Evolutionary conservation across 1,140 invertebrate genomes (phyloP).

Genomic region (Lethocerus indicus): DNA sequence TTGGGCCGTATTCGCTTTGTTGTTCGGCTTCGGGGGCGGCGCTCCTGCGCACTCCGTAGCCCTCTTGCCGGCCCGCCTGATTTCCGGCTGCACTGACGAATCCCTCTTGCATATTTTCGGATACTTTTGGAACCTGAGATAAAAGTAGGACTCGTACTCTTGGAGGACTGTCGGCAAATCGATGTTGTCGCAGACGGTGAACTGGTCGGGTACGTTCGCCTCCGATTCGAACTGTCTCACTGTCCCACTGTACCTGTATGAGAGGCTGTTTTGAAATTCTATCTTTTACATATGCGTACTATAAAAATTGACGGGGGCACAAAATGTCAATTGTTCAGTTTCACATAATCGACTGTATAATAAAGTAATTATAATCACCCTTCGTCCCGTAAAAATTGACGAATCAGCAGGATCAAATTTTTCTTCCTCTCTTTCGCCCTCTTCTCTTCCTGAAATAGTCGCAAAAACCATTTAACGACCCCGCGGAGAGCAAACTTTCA

Average conservation of each 20-base stretch:
- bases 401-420: constrained; percentile 9
- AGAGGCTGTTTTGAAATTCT: not conserved
- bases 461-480: no score
- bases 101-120: constrained; percentile 51
- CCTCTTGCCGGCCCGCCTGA: constrained; percentile 22
- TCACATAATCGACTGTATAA: not conserved
- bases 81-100: constrained; percentile 16
- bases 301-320: not conserved
- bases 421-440: constrained; percentile 2
- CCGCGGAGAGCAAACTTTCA: no score
- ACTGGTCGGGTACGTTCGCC: constrained; percentile 46
- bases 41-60: constrained; percentile 13
- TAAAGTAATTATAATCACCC: constrained; percentile 1
- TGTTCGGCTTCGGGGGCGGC: not conserved
- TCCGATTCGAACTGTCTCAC: constrained; percentile 36
- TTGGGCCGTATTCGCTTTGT: not conserved
- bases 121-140: constrained; percentile 67
- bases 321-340: not conserved
- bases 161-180: constrained; percentile 72
- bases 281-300: not conserved
- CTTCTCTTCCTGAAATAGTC: constrained; percentile 5
- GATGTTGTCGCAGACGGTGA: constrained; percentile 77
- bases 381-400: not conserved
- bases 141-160: constrained; percentile 78
- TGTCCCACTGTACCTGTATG: constrained; percentile 12